Base-by-base conservation (phyloP, 2,797 vertebrate genomes). In the Fistularia tabacaria region DNA sequence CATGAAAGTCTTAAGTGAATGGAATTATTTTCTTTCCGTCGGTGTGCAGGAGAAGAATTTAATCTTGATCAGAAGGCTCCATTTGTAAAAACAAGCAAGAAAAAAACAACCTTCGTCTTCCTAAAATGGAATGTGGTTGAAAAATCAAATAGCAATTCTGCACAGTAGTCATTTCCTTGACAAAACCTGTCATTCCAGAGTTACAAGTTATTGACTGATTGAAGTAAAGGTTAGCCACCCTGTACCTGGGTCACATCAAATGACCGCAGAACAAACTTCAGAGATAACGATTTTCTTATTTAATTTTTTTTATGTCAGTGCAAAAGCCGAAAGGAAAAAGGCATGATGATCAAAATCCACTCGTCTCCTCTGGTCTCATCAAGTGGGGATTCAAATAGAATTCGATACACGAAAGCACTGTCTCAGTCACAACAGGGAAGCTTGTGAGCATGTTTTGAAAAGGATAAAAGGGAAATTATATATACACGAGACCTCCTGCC, bases 291-390 rank as follows among this genome's bases (percentile, higher is more conserved):
- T 25, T 25, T 25, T 5, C 25, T 25, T 25, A 5, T 25, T 25
- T 25, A 25, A 25, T 25, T 25, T 25, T 54, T 51, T 5, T n/a
- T 1, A 46, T 54, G 39, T 48, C 44, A 47, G 58, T 62, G 48
- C 11, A 57, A 71, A 66, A 60, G 49, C 25, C 50, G 51, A 68
- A 64, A 59, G 25, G 10, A 37, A 25, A 25, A 25, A 57, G 61
- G 55, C 50, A 71, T 51, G 57, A 51, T 57, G 51, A 49, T 74
- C 56, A 71, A 49, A 45, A 62, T 10, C 38, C 51, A 62, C 69
- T 62, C 36, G 55, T 61, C 66, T 71, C 64, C 46, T 71, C 45
- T 38, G 48, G 44, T 41, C 36, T 59, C 49, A 44, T 57, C 50
- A 72, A 66, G 48, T 71, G 53, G 46, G 39, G 43, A 46, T 25